Conservation (phyloP, 2,888 invertebrate species). For the Tipula vernalis region DNA sequence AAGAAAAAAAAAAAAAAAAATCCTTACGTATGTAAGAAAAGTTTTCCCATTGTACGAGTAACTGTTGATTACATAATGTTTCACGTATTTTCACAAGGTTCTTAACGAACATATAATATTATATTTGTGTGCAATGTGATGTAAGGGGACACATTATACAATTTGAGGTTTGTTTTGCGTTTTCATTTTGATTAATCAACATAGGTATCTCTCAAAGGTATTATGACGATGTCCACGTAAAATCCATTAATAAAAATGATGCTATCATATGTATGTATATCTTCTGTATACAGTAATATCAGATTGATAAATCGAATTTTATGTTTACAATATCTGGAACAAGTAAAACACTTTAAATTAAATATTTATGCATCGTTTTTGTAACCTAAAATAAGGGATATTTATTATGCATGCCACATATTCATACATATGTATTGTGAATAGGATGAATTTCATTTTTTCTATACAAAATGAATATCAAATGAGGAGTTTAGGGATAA, state of each 20-base stretch:
- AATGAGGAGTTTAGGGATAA: not conserved
- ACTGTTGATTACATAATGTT: not conserved
- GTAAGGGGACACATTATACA: not conserved
- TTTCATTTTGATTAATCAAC: not conserved
- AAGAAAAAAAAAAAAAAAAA: not conserved
- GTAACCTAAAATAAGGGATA: not conserved
- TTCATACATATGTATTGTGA: not conserved
- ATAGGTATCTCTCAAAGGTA: not conserved
- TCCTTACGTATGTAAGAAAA: not conserved
- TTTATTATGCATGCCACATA: not conserved
- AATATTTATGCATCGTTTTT: not conserved
- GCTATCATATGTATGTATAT: not conserved
- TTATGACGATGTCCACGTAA: not conserved
- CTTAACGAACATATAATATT: not conserved
- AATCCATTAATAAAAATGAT: not conserved
- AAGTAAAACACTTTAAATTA: not conserved
- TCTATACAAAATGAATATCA: not conserved
- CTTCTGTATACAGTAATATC: not conserved
- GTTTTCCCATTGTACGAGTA: not conserved
- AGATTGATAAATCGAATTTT: not conserved
- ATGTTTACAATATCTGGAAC: not conserved
- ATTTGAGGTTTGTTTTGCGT: not conserved
- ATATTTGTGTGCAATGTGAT: not conserved
- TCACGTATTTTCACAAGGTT: not conserved
- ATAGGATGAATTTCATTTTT: not conserved